phyloP scores from a whole-genome alignment of 2,797 vertebrate species.

The Chelonia mydas region DNA sequence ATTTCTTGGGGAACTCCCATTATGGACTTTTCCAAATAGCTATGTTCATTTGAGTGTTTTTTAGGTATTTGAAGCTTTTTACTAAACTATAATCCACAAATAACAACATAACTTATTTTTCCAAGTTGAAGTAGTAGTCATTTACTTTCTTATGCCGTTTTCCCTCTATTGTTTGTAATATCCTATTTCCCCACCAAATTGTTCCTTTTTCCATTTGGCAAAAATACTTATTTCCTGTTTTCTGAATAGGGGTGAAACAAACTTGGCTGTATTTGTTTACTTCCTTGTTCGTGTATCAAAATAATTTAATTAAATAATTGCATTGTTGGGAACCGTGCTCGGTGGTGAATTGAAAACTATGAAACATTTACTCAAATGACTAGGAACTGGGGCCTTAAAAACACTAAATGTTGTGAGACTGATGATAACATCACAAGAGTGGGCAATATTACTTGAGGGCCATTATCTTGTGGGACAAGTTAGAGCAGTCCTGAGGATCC shows the following conservation, averaged over 20 bases:
- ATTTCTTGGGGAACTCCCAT: background rate
- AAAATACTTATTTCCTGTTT: background rate
- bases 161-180: background rate
- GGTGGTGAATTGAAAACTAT: background rate
- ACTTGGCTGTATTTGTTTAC: background rate
- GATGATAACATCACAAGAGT: background rate
- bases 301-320: conserved; percentile 13
- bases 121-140: background rate
- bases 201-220: background rate
- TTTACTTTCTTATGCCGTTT: background rate
- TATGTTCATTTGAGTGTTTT: background rate
- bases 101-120: background rate
- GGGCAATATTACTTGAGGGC: background rate
- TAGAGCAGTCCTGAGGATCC: background rate
- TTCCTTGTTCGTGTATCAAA: background rate
- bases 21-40: background rate
- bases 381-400: background rate
- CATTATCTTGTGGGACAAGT: background rate
- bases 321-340: background rate
- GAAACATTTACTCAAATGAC: background rate
- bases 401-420: background rate
- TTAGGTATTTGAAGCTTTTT: background rate
- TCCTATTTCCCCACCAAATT: background rate
- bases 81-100: background rate
- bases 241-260: conserved; percentile 2